A percentile compares a stretch with the other conserved stretches of the same genome.
Evolutionary conservation across 1,140 invertebrate genomes (phyloP).

Genomic region (Drosophila orosa): DNA sequence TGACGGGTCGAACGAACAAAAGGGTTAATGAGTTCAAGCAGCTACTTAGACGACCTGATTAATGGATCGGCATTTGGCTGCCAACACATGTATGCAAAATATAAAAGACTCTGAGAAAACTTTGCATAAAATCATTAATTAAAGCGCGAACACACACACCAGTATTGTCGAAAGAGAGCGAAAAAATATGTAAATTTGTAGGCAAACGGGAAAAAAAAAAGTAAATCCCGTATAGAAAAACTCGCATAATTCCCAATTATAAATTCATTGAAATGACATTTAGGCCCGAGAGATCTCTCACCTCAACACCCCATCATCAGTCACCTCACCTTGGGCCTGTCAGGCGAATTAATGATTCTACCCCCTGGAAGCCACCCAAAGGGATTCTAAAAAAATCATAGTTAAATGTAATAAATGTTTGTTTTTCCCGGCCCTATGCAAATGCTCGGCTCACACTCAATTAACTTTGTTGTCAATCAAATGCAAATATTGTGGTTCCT

Average conservation of each 20-base stretch:
- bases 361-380: conserved; percentile 42
- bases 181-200: conserved; percentile 68
- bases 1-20: conserved; percentile 71
- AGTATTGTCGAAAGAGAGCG: conserved; percentile 36
- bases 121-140: conserved; percentile 82
- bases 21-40: conserved; percentile 81
- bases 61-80: conserved; percentile 64
- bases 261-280: conserved; percentile 84
- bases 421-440: conserved; percentile 61
- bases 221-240: conserved; percentile 42
- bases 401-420: conserved; percentile 81
- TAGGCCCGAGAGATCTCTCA: conserved; percentile 59
- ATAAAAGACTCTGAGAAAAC: conserved; percentile 40
- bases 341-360: conserved; percentile 60
- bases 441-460: conserved; percentile 70
- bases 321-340: conserved; percentile 52
- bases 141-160: conserved; percentile 39
- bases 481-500: conserved; percentile 77
- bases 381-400: conserved; percentile 50
- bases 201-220: conserved; percentile 28
- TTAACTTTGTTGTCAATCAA: conserved; percentile 83
- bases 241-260: conserved; percentile 79
- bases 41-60: conserved; percentile 76
- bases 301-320: conserved; percentile 66
- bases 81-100: conserved; percentile 62